Percentiles rank a stretch among this genome's conserved stretches.
Evolutionary conservation across 1,140 invertebrate genomes (phyloP).

Genomic region (Gryon sp.): DNA sequence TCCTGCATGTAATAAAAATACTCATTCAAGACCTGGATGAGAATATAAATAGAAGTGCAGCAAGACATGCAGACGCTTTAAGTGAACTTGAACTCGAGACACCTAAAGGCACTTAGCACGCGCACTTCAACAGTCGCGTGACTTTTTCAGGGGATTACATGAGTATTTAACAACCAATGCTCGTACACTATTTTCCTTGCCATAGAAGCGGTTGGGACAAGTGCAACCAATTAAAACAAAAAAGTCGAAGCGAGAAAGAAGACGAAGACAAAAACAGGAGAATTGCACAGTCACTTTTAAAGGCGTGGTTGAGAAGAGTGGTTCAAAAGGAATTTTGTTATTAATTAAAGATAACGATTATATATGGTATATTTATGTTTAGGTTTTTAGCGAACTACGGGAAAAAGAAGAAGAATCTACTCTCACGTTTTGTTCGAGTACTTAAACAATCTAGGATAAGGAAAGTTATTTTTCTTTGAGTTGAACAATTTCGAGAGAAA

Average conservation of each 20-base stretch:
- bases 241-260: constrained; percentile 18
- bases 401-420: too few species aligned
- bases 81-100: constrained; percentile 68
- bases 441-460: not conserved
- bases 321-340: constrained; percentile 38
- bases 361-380: too few species aligned
- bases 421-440: too few species aligned
- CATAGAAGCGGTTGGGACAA: constrained; percentile 20
- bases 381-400: not conserved
- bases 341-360: constrained; percentile 25
- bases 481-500: too few species aligned
- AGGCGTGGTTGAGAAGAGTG: constrained; percentile 18
- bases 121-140: constrained; percentile 56
- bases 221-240: constrained; percentile 51
- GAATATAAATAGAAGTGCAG: constrained; percentile 65
- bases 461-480: not conserved
- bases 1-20: constrained; percentile 53
- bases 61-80: constrained; percentile 61
- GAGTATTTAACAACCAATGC: constrained; percentile 59
- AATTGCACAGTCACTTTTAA: constrained; percentile 18
- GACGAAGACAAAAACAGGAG: too few species aligned
- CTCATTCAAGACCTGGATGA: constrained; percentile 62
- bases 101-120: constrained; percentile 63
- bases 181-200: constrained; percentile 53
- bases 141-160: constrained; percentile 55